Conservation (phyloP, 2,113 vertebrate genomes). For the Ictidomys tridecemlineatus region DNA sequence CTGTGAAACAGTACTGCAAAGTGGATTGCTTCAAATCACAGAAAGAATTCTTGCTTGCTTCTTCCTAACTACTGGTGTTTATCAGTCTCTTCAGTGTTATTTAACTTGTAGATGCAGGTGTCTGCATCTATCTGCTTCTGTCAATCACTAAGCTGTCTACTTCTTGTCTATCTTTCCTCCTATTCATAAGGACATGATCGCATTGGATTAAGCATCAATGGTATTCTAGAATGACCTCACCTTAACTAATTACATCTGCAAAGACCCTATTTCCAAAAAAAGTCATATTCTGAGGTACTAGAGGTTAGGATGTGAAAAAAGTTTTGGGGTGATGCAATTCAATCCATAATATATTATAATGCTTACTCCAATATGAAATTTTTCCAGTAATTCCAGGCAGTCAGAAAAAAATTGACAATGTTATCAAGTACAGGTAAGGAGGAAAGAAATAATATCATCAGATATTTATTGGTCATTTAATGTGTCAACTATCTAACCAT, state of each 20-base stretch:
- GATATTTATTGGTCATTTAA: background rate
- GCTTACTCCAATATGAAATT: background rate
- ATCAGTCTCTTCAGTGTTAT: background rate
- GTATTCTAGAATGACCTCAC: background rate
- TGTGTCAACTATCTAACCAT: background rate
- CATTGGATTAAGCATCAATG: background rate
- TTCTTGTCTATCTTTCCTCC: background rate
- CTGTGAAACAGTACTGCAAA: background rate
- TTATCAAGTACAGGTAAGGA: background rate
- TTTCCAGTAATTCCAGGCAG: conserved; percentile 8
- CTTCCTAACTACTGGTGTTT: background rate
- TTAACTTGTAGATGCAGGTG: background rate
- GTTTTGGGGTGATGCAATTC: background rate
- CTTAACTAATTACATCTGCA: background rate
- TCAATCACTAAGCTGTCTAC: background rate
- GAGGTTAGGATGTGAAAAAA: background rate
- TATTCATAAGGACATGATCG: background rate
- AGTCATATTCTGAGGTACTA: background rate
- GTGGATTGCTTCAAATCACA: background rate
- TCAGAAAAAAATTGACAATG: background rate
- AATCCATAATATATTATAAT: background rate
- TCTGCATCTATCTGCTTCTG: background rate
- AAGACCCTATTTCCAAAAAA: background rate
- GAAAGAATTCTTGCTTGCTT: background rate
- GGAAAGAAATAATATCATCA: background rate